These are phyloP conservation scores for Ceratotherium simum DNA, from an alignment of 2,113 vertebrate genomes.

Conservation along the genomic window DNA sequence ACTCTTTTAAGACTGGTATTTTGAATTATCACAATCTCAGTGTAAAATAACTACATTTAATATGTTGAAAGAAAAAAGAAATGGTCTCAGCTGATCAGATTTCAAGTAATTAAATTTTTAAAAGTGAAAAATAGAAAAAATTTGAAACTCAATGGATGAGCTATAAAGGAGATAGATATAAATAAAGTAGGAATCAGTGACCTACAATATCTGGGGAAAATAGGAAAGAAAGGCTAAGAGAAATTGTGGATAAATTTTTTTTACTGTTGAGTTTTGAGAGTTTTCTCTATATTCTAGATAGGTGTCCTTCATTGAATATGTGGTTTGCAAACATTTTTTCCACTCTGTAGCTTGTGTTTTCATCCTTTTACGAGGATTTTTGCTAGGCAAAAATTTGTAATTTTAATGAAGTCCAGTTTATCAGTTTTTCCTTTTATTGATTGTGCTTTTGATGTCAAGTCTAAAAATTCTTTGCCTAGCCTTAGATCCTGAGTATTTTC, in stretches of 20 bases:
- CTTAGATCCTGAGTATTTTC: background rate
- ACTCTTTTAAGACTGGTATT: background rate
- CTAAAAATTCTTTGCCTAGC: background rate
- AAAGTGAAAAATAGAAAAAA: background rate
- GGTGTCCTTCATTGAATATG: background rate
- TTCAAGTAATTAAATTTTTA: constrained; percentile 41
- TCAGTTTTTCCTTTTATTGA: background rate
- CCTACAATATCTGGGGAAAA: background rate
- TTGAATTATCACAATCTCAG: background rate
- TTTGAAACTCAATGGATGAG: background rate
- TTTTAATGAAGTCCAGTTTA: background rate
- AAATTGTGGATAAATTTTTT: background rate
- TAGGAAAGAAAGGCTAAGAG: background rate
- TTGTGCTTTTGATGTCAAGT: background rate
- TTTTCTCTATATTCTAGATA: background rate
- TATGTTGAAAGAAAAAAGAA: background rate
- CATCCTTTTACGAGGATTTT: background rate
- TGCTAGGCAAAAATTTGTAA: background rate
- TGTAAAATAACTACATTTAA: background rate
- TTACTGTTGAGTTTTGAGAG: background rate
- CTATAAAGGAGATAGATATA: background rate
- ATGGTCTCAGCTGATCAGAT: background rate
- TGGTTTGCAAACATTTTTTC: background rate
- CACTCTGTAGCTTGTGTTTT: background rate
- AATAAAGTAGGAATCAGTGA: background rate